A percentile compares a stretch with the other conserved stretches of the same genome.
These are phyloP conservation scores for Tapirus terrestris DNA, from an alignment of 2,113 vertebrate genomes.

Conservation along the genomic window DNA sequence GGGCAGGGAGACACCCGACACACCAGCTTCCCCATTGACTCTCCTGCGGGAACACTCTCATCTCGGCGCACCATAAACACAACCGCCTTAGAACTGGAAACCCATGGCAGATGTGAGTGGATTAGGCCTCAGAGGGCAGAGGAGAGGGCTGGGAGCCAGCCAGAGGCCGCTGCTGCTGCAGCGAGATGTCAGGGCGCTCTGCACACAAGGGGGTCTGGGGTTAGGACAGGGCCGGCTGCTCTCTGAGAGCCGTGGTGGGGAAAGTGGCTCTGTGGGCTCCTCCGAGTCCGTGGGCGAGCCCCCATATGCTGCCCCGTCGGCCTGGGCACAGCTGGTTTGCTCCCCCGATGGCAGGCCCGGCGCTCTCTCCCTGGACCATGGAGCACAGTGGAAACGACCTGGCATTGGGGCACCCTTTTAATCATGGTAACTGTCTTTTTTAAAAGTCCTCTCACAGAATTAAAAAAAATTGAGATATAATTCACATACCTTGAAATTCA, in stretches of 20 bases:
- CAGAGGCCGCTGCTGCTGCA: neutral
- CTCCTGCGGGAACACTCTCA: neutral
- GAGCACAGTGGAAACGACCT: fast-evolving
- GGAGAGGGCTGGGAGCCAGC: neutral
- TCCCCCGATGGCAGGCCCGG: neutral
- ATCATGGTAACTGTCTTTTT: neutral
- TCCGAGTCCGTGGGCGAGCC: fast-evolving
- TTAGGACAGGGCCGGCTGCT: neutral
- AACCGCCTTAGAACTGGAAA: neutral
- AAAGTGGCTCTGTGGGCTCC: neutral
- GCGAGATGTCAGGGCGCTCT: neutral
- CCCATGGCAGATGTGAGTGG: neutral
- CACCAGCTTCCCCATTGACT: neutral
- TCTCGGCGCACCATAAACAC: neutral
- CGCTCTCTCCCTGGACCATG: fast-evolving
- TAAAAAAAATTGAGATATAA: neutral
- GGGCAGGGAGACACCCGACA: fast-evolving
- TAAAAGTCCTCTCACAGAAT: neutral
- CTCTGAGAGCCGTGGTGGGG: neutral
- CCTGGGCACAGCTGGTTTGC: neutral
- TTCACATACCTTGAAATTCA: neutral
- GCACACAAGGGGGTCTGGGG: neutral
- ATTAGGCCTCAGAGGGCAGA: neutral
- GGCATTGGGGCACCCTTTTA: neutral
- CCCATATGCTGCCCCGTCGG: too few species aligned